Percentiles rank a stretch among this genome's conserved stretches.
These are phyloP conservation scores for Apolygus lucorum DNA, from an alignment of 1,140 invertebrate genomes.

Conservation along the genomic window DNA sequence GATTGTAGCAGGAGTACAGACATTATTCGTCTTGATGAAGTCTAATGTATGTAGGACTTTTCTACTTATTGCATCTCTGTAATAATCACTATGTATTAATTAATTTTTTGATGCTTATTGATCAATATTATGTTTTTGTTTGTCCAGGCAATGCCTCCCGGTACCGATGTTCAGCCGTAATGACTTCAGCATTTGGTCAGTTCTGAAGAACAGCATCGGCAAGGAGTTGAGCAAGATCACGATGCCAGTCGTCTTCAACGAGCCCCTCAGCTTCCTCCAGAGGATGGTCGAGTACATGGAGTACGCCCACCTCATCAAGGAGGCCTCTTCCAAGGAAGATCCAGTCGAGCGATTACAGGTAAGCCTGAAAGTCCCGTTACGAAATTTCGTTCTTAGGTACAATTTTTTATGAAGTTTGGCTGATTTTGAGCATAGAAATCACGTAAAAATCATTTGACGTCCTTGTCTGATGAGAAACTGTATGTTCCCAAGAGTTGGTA, in stretches of 20 bases:
- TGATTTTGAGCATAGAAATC: too few relatives aligned
- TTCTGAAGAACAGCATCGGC: constrained; percentile 87
- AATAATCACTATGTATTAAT: too few relatives aligned
- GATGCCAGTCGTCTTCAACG: constrained; percentile 96
- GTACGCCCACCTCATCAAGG: constrained; percentile 75
- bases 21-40: too few relatives aligned
- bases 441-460: too few relatives aligned
- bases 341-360: constrained; percentile 70
- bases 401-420: too few relatives aligned
- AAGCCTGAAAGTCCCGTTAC: constrained; percentile 36
- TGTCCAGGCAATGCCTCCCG: constrained; percentile 66
- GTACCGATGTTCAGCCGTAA: constrained; percentile 75
- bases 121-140: constrained; percentile 34
- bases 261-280: constrained; percentile 91
- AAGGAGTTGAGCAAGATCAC: constrained; percentile 95
- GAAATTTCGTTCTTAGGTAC: too few relatives aligned
- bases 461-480: too few relatives aligned
- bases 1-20: too few relatives aligned
- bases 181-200: constrained; percentile 90
- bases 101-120: not conserved
- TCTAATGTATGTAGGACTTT: too few relatives aligned
- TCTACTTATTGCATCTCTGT: too few relatives aligned
- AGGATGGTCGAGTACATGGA: constrained; percentile 92
- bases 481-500: too few relatives aligned
- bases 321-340: constrained; percentile 63